Percentiles rank a stretch among this genome's conserved stretches.
phyloP scores from a whole-genome alignment of 1,140 invertebrate species.

The Cydia amplana region DNA sequence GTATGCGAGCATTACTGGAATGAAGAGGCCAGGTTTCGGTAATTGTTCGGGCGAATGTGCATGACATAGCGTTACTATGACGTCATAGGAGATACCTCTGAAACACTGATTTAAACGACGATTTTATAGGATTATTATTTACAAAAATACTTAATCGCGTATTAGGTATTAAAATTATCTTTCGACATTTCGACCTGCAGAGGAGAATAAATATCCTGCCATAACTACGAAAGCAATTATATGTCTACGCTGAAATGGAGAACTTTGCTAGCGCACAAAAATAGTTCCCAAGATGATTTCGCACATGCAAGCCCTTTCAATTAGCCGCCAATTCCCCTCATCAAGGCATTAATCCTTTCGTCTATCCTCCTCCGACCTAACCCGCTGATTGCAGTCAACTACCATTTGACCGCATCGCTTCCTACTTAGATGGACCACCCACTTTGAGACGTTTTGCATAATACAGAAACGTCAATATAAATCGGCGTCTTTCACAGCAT shows the following conservation, averaged over 20 bases:
- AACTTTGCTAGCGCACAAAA: too few species aligned
- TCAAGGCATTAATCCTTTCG: constrained; percentile 13
- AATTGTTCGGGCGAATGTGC: constrained; percentile 34
- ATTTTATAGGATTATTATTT: too few species aligned
- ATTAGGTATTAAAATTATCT: too few species aligned
- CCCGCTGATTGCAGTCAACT: constrained; percentile 61
- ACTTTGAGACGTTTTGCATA: not conserved
- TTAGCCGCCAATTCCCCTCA: not conserved
- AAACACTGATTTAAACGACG: not conserved
- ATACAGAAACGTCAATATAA: not conserved
- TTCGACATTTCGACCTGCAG: too few species aligned
- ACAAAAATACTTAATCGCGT: too few species aligned
- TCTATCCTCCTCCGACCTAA: constrained; percentile 38
- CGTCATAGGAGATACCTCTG: not conserved
- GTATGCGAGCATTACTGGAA: constrained; percentile 49
- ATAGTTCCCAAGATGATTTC: not conserved
- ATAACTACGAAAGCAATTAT: too few species aligned
- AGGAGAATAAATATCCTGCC: too few species aligned
- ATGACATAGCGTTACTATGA: constrained; percentile 10
- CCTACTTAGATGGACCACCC: constrained; percentile 61
- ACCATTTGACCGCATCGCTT: constrained; percentile 60
- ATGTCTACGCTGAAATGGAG: too few species aligned
- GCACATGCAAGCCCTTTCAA: constrained; percentile 11
- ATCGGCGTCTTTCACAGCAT: not conserved
- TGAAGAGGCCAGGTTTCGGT: not conserved